Conservation (phyloP, 2,888 invertebrate species). For the Hirtodrosophila trivittata region DNA sequence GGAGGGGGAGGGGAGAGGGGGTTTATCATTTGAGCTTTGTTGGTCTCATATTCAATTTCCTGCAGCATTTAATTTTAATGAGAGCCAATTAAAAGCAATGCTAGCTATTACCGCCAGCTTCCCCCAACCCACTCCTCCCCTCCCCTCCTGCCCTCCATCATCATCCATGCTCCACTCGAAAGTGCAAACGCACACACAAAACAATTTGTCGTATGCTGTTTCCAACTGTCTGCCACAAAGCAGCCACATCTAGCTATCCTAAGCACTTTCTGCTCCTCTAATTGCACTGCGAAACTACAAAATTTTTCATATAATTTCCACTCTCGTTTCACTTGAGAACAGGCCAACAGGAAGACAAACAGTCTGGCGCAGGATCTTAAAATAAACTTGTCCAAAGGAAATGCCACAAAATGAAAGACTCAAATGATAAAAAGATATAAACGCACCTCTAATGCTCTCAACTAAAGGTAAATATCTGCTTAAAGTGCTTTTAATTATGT, state of each 20-base stretch:
- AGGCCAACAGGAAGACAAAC: slow-evolving; percentile 7
- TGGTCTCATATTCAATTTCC: slow-evolving; percentile 74
- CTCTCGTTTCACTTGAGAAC: slow-evolving; percentile 21
- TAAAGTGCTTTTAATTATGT: slow-evolving; percentile 6
- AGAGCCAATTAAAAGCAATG: slow-evolving; percentile 74
- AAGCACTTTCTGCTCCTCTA: slow-evolving; percentile 35
- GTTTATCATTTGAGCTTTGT: not conserved
- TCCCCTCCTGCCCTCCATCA: not conserved
- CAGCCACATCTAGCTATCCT: slow-evolving; percentile 27
- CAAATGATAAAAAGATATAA: slow-evolving; percentile 6
- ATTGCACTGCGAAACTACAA: slow-evolving; percentile 40
- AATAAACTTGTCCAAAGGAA: too few relatives aligned
- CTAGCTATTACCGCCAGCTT: slow-evolving; percentile 40
- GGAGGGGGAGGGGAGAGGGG: too few relatives aligned
- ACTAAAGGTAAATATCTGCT: not conserved
- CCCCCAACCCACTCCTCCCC: not conserved
- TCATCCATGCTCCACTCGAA: slow-evolving; percentile 16
- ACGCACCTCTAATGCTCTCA: slow-evolving; percentile 21
- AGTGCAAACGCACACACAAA: slow-evolving; percentile 63
- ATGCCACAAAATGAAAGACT: not conserved
- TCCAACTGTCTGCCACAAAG: slow-evolving; percentile 26
- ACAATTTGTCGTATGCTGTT: slow-evolving; percentile 62
- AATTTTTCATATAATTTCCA: slow-evolving; percentile 49
- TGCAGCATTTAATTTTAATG: slow-evolving; percentile 78
- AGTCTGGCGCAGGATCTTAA: slow-evolving; percentile 9